Conservation (phyloP, 2,113 vertebrate genomes). For the Rhinolophus sinicus region DNA sequence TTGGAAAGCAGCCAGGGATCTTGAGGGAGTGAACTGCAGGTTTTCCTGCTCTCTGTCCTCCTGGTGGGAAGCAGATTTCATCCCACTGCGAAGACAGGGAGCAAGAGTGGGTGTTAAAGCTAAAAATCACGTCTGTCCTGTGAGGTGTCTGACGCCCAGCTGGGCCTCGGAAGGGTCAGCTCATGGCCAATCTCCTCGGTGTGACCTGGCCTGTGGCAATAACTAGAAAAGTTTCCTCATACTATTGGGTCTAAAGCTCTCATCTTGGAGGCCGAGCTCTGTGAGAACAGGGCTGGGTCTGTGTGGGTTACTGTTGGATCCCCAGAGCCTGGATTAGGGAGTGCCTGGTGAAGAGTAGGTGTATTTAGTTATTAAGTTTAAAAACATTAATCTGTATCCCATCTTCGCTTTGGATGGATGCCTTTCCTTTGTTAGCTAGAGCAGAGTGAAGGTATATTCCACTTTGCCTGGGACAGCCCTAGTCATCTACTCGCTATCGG, state of each 20-base stretch:
- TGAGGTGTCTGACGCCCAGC: neutral
- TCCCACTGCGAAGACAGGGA: accelerated
- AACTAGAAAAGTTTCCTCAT: neutral
- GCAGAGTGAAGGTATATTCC: neutral
- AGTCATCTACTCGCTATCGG: accelerated
- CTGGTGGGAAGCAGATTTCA: neutral
- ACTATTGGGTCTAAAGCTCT: neutral
- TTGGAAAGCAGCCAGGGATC: neutral
- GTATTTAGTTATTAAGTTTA: too few species aligned
- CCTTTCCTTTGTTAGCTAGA: neutral
- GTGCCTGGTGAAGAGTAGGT: neutral
- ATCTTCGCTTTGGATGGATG: neutral
- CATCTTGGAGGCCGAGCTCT: neutral
- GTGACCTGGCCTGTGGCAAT: neutral
- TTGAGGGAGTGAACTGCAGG: too few species aligned
- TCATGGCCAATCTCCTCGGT: neutral
- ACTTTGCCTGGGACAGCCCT: neutral
- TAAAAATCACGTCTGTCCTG: neutral
- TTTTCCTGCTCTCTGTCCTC: neutral
- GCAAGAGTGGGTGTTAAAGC: neutral
- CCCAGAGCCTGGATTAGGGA: neutral
- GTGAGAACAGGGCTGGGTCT: accelerated
- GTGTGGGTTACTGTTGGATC: neutral
- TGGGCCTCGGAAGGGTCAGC: neutral
- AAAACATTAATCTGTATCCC: neutral